These are phyloP conservation scores for Cyprinus carpio DNA, from an alignment of 2,113 vertebrate genomes.

Conservation along the genomic window DNA sequence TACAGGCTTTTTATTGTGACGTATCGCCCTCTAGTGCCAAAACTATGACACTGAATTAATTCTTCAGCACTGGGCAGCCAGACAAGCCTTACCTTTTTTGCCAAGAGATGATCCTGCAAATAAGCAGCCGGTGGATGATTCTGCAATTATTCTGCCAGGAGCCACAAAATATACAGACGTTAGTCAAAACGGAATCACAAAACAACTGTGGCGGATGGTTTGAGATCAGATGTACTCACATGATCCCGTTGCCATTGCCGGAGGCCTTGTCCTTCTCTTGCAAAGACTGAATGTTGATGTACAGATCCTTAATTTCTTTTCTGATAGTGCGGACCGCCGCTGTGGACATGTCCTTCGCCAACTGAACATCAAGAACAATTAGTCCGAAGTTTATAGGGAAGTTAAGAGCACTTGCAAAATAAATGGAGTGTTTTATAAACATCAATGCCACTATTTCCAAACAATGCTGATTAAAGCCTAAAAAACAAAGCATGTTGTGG, in stretches of 20 bases:
- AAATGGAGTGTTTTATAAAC: background rate
- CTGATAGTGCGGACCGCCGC: constrained; percentile 91
- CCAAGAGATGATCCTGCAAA: constrained; percentile 93
- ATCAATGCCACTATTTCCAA: background rate
- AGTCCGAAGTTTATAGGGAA: background rate
- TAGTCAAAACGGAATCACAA: background rate
- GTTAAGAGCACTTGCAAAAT: background rate
- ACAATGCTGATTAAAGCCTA: constrained; percentile 1
- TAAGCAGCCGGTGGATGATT: constrained; percentile 93
- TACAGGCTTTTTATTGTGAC: constrained; percentile 8
- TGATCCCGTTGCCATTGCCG: constrained; percentile 92
- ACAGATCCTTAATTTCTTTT: constrained; percentile 92
- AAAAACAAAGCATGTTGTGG: background rate
- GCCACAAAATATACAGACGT: background rate
- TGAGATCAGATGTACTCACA: constrained; percentile 75
- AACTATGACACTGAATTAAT: background rate
- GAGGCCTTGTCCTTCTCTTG: constrained; percentile 87
- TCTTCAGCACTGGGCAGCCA: background rate
- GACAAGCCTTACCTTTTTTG: constrained; percentile 85
- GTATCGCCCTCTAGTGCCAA: constrained; percentile 45
- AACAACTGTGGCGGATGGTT: background rate
- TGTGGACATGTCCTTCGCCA: constrained; percentile 91
- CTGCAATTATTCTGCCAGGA: constrained; percentile 81
- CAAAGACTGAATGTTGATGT: constrained; percentile 87
- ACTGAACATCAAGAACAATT: constrained; percentile 65